Evolutionary conservation across 2,888 invertebrate genomes (phyloP).

Genomic region (Gastracanthus pulcherrimus): DNA sequence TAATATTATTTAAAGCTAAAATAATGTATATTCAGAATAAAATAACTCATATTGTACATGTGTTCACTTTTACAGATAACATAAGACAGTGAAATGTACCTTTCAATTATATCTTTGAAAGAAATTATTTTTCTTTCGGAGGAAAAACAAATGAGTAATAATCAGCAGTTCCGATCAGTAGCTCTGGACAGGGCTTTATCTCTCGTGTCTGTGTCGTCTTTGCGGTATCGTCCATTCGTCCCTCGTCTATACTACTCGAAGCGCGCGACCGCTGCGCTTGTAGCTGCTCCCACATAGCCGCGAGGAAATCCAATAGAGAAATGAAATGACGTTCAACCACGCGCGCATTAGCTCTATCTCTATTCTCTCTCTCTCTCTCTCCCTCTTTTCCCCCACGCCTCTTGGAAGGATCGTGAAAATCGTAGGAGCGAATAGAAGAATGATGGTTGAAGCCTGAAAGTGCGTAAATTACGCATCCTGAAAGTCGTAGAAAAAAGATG

Average conservation of each 20-base stretch:
- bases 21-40: no score
- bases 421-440: not conserved
- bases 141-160: constrained; percentile 30
- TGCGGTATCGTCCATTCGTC: constrained; percentile 11
- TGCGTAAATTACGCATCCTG: not conserved
- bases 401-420: no score
- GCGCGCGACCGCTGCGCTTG: not conserved
- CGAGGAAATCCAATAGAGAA: constrained; percentile 10
- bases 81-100: no score
- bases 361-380: not conserved
- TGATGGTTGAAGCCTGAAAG: constrained; percentile 8
- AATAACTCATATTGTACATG: no score
- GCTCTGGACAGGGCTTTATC: not conserved
- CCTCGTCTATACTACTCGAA: no score
- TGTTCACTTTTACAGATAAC: no score
- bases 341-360: not conserved
- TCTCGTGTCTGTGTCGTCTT: not conserved
- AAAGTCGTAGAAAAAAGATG: not conserved
- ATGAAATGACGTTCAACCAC: constrained; percentile 24
- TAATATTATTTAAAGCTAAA: no score
- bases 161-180: constrained; percentile 1
- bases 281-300: not conserved
- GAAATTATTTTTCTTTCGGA: no score
- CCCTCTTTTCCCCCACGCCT: no score
- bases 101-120: no score